Base-by-base conservation (phyloP, 2,797 vertebrate genomes). In the Lindbergichthys nudifrons region DNA sequence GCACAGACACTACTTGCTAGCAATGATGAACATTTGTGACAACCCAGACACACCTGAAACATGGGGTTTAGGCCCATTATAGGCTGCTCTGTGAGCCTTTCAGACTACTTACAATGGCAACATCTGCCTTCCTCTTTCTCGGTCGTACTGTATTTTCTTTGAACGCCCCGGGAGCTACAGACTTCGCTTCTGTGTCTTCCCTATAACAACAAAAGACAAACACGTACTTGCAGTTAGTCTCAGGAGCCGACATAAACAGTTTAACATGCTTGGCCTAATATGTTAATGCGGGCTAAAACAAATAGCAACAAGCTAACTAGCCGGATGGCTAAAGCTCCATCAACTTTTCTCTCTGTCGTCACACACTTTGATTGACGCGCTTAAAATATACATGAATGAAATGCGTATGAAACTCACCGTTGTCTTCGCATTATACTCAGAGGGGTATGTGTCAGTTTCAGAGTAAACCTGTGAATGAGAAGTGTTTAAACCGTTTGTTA, bases 81-180 rank as follows among this genome's bases (percentile, higher is more conserved):
- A 47, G 51, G 43, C 72, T 43, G 19, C 43, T 59, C 39, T 53
- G 3, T 10, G n/a, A 77, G 64, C 76, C 58, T 84, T 73, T 41
- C 47, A 66, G 1, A 6, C 51, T 75, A 94, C 98, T 98, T 91
- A 99, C 98, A 91, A 96, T 96, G 48, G 96, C 96, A 90, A 98
- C 96, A 89, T 99, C 96, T 73, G 97, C 96, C 93, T 99, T 99
- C 84, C 97, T 97, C 91, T 99, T 99, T 85, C 97, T 96, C 86
- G 94, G 76, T 45, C 96, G 95, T 6, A 78, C 81, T 42, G 94
- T 64, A 50, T 72, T 75, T 50, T 94, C 93, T 1, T 72, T 79
- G 58, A 84, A 79, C 50, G 74, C 82, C 54, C 94, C 94, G 45
- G 91, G 83, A 87, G 90, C 73, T 77, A 64, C 74, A 71, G 84